phyloP scores from a whole-genome alignment of 2,797 vertebrate genomes.

The Uromys caudimaculatus region DNA sequence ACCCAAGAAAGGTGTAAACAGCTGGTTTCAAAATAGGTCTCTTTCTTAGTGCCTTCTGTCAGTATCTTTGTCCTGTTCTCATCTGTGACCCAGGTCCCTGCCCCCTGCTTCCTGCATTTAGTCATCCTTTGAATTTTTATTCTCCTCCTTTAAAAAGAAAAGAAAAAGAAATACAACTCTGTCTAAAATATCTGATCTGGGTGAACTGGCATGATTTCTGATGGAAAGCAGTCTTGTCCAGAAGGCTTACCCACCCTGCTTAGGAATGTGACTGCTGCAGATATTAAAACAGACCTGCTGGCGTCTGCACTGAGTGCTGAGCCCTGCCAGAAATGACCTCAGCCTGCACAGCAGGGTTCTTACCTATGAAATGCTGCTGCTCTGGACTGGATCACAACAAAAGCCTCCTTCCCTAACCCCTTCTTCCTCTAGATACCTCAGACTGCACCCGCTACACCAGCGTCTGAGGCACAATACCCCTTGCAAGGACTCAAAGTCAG shows the following conservation, averaged over 20 bases:
- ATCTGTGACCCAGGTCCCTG: neutral
- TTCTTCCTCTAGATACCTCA: neutral
- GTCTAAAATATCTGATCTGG: conserved; percentile 71
- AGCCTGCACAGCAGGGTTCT: conserved; percentile 78
- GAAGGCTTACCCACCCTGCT: conserved; percentile 82
- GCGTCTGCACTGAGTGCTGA: conserved; percentile 77
- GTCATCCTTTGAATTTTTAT: conserved; percentile 64
- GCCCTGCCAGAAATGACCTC: conserved; percentile 88
- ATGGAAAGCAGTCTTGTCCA: conserved; percentile 80
- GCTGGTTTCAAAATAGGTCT: neutral
- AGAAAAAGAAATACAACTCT: neutral
- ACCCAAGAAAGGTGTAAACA: neutral
- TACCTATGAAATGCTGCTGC: conserved; percentile 81
- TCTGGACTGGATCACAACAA: conserved; percentile 46
- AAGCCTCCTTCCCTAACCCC: neutral
- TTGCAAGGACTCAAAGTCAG: neutral
- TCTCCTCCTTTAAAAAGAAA: conserved; percentile 52
- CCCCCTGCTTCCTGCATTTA: conserved; percentile 29
- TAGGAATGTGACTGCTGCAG: conserved; percentile 86
- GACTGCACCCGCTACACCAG: neutral
- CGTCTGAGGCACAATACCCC: neutral
- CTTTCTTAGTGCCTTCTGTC: neutral
- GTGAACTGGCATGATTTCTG: conserved; percentile 76
- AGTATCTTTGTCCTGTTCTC: neutral
- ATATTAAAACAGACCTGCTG: conserved; percentile 86